Evolutionary conservation across 1,140 invertebrate species (phyloP), one percentile per base, ranked within the genome.

Genomic region (Anoplolepis gracilipes): DNA sequence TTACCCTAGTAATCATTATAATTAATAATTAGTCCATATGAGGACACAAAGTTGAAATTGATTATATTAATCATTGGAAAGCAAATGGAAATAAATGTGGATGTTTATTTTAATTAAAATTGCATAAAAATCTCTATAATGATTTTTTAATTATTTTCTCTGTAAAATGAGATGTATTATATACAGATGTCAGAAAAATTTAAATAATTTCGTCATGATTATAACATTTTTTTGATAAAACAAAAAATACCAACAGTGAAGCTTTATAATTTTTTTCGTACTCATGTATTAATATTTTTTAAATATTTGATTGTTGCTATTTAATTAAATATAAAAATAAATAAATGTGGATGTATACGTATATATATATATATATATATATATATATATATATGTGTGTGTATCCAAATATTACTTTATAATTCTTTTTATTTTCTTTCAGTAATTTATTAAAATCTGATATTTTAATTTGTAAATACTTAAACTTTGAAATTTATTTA

Each of bases 11-110:
- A 22, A 67, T 30, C 7, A 46, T 2, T 22, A 73, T 10, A 82
- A 46, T 46, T 81, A 72, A 81, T 72, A 61, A 82, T 61, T 72
- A 42, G 59, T 46, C 25, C 16, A 39, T 22, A 28, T 22, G 36
- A 61, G 33, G 25, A 82, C 25, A 5, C 28, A 33, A 81, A 72
- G 3, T 10, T 7, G 1, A 42, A 72, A 82, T 30, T 73, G 25
- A 4, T 73, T 59, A 19, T 1, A 10, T 42, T 59, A 1, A 25
- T 13, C 13, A 19, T 28, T 55, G n/a, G n/a, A n/a, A n/a, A n/a
- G n/a, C n/a, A 69, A 82, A 59, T 61, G 13, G 25, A 59, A 25
- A 72, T 81, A 42, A 42, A 72, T n/a, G 25, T 28, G 13, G 19
- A 46, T 11, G n/a, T 33, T 22, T n/a, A 33, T 82, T 59, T 42